phyloP scores from a whole-genome alignment of 37 sponge, comb jelly and placozoan species.

The Eunapius fragilis region DNA sequence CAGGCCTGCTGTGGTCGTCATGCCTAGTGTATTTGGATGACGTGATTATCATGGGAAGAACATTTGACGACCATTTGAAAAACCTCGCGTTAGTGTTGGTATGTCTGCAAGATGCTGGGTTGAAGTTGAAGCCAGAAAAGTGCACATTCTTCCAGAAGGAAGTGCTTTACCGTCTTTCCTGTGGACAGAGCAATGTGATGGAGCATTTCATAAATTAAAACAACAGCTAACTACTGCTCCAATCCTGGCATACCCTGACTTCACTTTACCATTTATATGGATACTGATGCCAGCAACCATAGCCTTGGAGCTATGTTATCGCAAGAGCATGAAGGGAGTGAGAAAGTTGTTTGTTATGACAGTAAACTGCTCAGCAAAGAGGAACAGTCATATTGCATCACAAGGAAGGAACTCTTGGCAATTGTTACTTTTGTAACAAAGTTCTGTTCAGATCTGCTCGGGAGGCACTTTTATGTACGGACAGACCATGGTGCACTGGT shows the following conservation, averaged over 20 bases:
- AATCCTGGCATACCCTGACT: slow-evolving; percentile 40
- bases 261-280: slow-evolving; percentile 12
- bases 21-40: slow-evolving; percentile 47
- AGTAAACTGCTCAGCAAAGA: slow-evolving; percentile 7
- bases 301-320: slow-evolving; percentile 20
- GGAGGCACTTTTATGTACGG: slow-evolving; percentile 5
- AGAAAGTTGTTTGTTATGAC: slow-evolving; percentile 3
- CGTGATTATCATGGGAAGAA: slow-evolving; percentile 21
- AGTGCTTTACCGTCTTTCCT: slow-evolving; percentile 7
- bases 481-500: slow-evolving; percentile 22
- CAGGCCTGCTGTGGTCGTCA: slow-evolving; percentile 12
- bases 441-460: not conserved
- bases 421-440: slow-evolving; percentile 7
- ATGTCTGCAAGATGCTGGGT: slow-evolving; percentile 7
- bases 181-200: slow-evolving; percentile 22
- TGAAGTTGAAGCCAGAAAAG: slow-evolving; percentile 33
- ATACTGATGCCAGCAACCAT: slow-evolving; percentile 5
- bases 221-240: slow-evolving; percentile 13
- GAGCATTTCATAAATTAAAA: slow-evolving; percentile 9
- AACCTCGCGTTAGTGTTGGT: slow-evolving; percentile 29
- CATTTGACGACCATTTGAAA: slow-evolving; percentile 25
- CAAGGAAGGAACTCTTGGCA: slow-evolving; percentile 35
- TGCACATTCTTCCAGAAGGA: not conserved
- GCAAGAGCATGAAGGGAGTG: slow-evolving; percentile 4
- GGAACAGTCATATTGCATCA: slow-evolving; percentile 18